Evolutionary conservation across 2,888 invertebrate genomes (phyloP).

Genomic region (Tenthredo mesomela): DNA sequence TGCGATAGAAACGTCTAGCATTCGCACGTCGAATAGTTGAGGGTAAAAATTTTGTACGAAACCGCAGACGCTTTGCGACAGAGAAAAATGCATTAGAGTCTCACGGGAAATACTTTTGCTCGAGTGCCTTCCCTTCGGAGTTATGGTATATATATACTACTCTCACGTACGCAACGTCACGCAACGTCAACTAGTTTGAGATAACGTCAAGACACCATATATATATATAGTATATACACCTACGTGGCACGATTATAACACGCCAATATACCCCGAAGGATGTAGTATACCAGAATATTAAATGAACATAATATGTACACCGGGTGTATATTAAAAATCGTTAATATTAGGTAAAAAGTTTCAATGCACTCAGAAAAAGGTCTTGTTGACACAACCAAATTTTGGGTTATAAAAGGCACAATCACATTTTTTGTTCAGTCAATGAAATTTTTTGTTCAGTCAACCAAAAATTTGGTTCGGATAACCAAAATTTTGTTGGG

Average conservation of each 20-base stretch:
- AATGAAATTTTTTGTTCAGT: too few species aligned
- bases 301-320: neutral
- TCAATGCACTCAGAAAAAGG: too few species aligned
- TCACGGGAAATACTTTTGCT: slow-evolving; percentile 38
- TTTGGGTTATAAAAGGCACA: too few species aligned
- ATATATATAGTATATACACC: neutral
- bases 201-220: slow-evolving; percentile 31
- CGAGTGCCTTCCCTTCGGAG: neutral
- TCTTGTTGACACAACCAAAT: too few species aligned
- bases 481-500: too few species aligned
- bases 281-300: neutral
- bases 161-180: slow-evolving; percentile 44
- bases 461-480: too few species aligned
- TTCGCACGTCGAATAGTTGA: neutral
- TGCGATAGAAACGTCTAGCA: neutral
- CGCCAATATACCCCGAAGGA: slow-evolving; percentile 8
- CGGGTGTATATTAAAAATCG: neutral
- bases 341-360: neutral
- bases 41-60: neutral
- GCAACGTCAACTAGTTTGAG: slow-evolving; percentile 39
- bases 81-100: slow-evolving; percentile 38
- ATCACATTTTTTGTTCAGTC: too few species aligned
- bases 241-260: slow-evolving; percentile 11
- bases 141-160: slow-evolving; percentile 13
- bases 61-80: slow-evolving; percentile 6